A percentile compares a stretch with the other conserved stretches of the same genome.
phyloP scores from a whole-genome alignment of 2,888 invertebrate species.

The Muschampia plurimacula region DNA sequence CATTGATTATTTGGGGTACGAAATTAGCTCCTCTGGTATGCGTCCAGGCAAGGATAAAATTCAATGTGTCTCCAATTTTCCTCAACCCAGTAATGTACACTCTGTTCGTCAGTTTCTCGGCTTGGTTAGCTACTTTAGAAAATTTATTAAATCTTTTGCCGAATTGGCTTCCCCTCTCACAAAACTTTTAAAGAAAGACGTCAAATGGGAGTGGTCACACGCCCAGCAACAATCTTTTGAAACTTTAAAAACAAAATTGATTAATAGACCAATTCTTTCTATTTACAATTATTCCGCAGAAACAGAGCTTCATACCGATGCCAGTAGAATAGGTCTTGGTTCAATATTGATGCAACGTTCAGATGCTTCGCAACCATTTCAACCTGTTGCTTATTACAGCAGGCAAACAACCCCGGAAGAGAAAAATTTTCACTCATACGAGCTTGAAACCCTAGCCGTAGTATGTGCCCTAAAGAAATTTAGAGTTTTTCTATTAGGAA shows the following conservation, averaged over 20 bases:
- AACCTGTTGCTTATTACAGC: slow-evolving; percentile 23
- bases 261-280: slow-evolving; percentile 43
- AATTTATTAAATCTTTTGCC: slow-evolving; percentile 42
- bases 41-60: background rate
- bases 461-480: slow-evolving; percentile 41
- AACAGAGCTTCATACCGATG: slow-evolving; percentile 57
- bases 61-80: background rate
- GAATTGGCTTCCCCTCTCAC: slow-evolving; percentile 40
- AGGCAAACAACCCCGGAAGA: slow-evolving; percentile 16
- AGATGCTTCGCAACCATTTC: background rate
- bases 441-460: slow-evolving; percentile 59
- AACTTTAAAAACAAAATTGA: background rate
- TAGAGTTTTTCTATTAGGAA: slow-evolving; percentile 17
- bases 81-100: background rate
- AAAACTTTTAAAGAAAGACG: slow-evolving; percentile 39
- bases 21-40: slow-evolving; percentile 28
- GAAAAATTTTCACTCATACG: slow-evolving; percentile 39
- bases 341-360: slow-evolving; percentile 12
- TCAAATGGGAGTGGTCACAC: slow-evolving; percentile 43
- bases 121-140: slow-evolving; percentile 41
- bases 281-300: slow-evolving; percentile 44
- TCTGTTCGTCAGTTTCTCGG: background rate
- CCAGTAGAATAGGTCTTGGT: slow-evolving; percentile 51
- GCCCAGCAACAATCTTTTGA: slow-evolving; percentile 13
- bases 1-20: slow-evolving; percentile 42